phyloP scores from a whole-genome alignment of 2,888 invertebrate genomes.

The Phalera bucephala region DNA sequence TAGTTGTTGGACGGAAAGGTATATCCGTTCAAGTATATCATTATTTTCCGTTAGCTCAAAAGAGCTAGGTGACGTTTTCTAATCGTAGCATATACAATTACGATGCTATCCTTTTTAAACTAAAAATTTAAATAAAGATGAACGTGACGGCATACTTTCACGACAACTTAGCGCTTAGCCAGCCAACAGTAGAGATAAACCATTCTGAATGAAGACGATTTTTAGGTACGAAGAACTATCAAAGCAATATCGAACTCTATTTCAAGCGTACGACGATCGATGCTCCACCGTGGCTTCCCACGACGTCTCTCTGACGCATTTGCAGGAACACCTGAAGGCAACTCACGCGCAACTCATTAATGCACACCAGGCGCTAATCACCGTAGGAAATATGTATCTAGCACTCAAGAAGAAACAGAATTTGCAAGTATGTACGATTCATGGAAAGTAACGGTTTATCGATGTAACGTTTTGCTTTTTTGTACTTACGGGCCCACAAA shows the following conservation, averaged over 20 bases:
- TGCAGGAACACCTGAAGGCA: constrained; percentile 36
- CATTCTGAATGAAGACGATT: not conserved
- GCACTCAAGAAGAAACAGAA: constrained; percentile 49
- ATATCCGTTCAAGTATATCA: too few relatives aligned
- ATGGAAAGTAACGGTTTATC: not conserved
- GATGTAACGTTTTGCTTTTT: too few relatives aligned
- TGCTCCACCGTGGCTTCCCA: constrained; percentile 39
- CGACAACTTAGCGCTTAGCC: too few relatives aligned
- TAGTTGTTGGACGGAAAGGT: too few relatives aligned
- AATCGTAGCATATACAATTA: too few relatives aligned
- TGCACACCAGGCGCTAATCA: constrained; percentile 52
- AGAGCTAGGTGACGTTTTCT: too few relatives aligned
- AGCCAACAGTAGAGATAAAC: not conserved
- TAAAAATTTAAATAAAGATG: too few relatives aligned
- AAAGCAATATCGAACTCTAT: constrained; percentile 57
- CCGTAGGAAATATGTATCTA: constrained; percentile 64
- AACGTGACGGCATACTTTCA: too few relatives aligned
- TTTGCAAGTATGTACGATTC: constrained; percentile 44
- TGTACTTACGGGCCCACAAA: too few relatives aligned
- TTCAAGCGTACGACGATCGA: constrained; percentile 56
- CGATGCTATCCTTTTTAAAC: too few relatives aligned
- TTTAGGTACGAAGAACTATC: constrained; percentile 67
- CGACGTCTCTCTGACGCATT: constrained; percentile 40
- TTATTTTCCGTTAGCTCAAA: too few relatives aligned
- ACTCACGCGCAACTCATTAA: constrained; percentile 47